These are phyloP conservation scores for Jaculus jaculus DNA, from an alignment of 2,113 vertebrate species.

Conservation along the genomic window DNA sequence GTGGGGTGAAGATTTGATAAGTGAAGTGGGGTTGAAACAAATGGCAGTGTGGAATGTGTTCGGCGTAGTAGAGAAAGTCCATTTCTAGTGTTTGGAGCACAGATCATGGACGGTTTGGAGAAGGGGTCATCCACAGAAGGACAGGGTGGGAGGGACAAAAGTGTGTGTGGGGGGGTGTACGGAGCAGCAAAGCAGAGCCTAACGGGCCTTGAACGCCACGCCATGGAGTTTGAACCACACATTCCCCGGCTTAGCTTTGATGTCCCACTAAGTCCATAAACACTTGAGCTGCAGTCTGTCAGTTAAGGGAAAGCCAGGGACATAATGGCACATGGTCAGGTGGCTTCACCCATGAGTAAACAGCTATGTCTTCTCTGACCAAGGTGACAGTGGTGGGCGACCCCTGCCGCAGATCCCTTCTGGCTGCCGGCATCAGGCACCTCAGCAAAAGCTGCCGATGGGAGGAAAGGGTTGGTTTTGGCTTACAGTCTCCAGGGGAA, in stretches of 20 bases:
- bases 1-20: background rate
- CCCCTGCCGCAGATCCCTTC: too few species aligned
- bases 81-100: background rate
- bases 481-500: too few species aligned
- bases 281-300: background rate
- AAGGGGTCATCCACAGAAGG: too few species aligned
- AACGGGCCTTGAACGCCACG: background rate
- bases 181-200: too few species aligned
- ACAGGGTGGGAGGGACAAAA: background rate
- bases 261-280: background rate
- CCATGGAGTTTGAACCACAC: background rate
- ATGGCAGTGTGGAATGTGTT: background rate
- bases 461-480: too few species aligned
- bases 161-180: background rate
- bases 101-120: background rate
- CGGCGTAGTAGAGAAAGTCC: background rate
- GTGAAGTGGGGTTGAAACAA: background rate
- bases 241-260: background rate
- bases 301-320: background rate
- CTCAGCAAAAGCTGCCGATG: too few species aligned
- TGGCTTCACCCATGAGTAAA: too few species aligned
- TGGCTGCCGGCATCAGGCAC: too few species aligned
- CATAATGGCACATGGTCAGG: background rate
- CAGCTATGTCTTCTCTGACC: background rate
- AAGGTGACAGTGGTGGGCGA: too few species aligned